Evolutionary conservation across 2,797 vertebrate genomes (phyloP).

Genomic region (Melanogrammus aeglefinus): DNA sequence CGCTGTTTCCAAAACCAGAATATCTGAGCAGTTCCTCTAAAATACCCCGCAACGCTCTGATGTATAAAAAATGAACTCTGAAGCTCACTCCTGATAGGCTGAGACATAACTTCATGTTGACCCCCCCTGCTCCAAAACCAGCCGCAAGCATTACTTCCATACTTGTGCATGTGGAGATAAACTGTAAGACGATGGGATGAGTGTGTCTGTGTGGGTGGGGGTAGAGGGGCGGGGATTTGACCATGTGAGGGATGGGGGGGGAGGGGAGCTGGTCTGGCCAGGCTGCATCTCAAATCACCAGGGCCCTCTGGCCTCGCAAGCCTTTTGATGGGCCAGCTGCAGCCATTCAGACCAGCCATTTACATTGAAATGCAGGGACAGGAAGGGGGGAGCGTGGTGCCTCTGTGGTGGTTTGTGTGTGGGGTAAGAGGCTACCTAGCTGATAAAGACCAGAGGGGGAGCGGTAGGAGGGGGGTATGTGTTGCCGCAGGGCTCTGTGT

Average conservation of each 20-base stretch:
- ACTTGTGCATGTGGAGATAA: conserved; percentile 34
- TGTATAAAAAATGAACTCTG: not conserved
- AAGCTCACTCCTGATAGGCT: not conserved
- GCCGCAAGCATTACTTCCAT: conserved; percentile 24
- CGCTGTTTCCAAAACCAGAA: not conserved
- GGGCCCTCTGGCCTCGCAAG: conserved; percentile 69
- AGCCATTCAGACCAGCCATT: conserved; percentile 78
- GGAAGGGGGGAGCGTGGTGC: conserved; percentile 70
- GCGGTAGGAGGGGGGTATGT: conserved; percentile 46
- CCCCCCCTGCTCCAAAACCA: not conserved
- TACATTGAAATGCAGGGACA: conserved; percentile 83
- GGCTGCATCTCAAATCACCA: conserved; percentile 78
- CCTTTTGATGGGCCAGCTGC: conserved; percentile 85
- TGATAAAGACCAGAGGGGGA: conserved; percentile 67
- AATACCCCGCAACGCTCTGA: not conserved
- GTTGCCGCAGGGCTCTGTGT: conserved; percentile 58
- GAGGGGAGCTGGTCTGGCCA: conserved; percentile 57
- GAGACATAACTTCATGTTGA: conserved; percentile 19
- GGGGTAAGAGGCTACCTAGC: conserved; percentile 74
- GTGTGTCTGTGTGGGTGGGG: conserved; percentile 4
- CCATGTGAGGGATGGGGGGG: conserved; percentile 56
- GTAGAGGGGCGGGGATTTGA: conserved; percentile 34
- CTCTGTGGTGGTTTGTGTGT: conserved; percentile 44
- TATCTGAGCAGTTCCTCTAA: not conserved
- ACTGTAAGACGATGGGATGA: conserved; percentile 39